A percentile compares a stretch with the other conserved stretches of the same genome.
Conservation (phyloP, 2,113 vertebrate genomes). For the Oreochromis tanganicae region DNA sequence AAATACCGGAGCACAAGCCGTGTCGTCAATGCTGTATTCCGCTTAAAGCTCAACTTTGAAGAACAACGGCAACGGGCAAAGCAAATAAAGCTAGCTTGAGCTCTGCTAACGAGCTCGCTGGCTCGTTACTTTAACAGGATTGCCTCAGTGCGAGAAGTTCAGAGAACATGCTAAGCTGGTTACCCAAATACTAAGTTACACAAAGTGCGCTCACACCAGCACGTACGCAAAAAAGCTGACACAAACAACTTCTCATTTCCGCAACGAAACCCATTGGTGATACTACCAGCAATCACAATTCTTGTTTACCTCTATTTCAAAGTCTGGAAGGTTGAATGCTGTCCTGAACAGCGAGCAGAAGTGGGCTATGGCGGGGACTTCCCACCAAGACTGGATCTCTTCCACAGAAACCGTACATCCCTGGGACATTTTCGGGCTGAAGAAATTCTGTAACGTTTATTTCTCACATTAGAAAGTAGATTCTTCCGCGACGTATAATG, state of each 20-base stretch:
- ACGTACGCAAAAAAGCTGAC: constrained; percentile 37
- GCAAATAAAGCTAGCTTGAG: neutral
- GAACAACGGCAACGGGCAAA: neutral
- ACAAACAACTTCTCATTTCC: constrained; percentile 62
- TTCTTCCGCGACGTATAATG: neutral
- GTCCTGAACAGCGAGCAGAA: constrained; percentile 96
- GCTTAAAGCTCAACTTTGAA: neutral
- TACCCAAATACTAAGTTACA: neutral
- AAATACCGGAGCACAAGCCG: accelerated
- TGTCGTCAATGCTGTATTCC: accelerated
- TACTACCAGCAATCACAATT: accelerated
- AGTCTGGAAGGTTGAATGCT: constrained; percentile 91
- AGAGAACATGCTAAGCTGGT: constrained; percentile 41
- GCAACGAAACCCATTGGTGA: neutral
- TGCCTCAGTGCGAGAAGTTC: constrained; percentile 32
- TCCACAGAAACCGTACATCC: constrained; percentile 80
- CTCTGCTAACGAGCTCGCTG: constrained; percentile 22
- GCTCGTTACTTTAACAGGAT: constrained; percentile 40
- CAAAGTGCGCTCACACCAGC: neutral
- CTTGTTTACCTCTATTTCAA: constrained; percentile 91
- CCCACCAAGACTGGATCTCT: constrained; percentile 94
- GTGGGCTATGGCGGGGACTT: constrained; percentile 96
- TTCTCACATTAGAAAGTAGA: constrained; percentile 70
- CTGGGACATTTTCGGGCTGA: constrained; percentile 71
- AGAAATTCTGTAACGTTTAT: neutral